Conservation (phyloP, 2,888 invertebrate species). For the Polydrusus cervinus region DNA sequence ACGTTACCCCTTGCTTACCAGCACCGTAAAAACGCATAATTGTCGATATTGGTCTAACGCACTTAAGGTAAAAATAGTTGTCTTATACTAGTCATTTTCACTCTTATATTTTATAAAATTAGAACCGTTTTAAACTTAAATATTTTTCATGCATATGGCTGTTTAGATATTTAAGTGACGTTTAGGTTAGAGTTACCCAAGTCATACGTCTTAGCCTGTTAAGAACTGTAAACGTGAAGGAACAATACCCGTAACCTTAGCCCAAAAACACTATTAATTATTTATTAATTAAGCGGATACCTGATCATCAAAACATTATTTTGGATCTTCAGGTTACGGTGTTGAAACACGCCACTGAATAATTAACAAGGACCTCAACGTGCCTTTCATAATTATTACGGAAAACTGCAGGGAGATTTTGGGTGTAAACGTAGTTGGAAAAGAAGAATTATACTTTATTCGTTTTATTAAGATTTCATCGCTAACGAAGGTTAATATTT, state of each 20-base stretch:
- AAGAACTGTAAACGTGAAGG: background rate
- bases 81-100: too few relatives aligned
- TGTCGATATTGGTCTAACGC: too few relatives aligned
- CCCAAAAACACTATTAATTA: slow-evolving; percentile 12
- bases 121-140: too few relatives aligned
- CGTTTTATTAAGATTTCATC: background rate
- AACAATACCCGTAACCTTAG: background rate
- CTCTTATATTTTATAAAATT: too few relatives aligned
- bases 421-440: background rate
- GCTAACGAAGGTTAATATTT: too few relatives aligned
- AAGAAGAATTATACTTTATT: background rate
- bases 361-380: slow-evolving; percentile 25
- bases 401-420: slow-evolving; percentile 1
- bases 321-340: slow-evolving; percentile 19
- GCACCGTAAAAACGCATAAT: too few relatives aligned
- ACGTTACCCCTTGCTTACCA: too few relatives aligned
- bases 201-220: background rate
- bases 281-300: slow-evolving; percentile 23
- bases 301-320: slow-evolving; percentile 23
- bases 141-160: too few relatives aligned
- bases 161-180: too few relatives aligned
- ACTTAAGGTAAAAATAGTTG: too few relatives aligned
- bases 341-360: slow-evolving; percentile 25
- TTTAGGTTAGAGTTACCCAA: too few relatives aligned
- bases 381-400: slow-evolving; percentile 21